phyloP scores from a whole-genome alignment of 2,888 invertebrate species.

The Sphaerophoria taeniata region DNA sequence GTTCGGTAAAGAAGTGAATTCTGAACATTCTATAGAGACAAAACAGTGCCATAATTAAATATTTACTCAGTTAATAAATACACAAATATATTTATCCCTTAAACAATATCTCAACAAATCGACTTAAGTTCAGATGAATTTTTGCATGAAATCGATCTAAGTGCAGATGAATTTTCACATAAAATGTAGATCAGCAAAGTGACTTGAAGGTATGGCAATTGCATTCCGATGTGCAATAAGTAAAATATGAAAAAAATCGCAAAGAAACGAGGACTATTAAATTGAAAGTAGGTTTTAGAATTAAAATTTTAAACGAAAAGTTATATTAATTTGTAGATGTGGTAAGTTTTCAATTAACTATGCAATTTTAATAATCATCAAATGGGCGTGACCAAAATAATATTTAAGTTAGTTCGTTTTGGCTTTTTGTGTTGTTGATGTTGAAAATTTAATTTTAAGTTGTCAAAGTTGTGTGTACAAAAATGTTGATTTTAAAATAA shows the following conservation, averaged over 20 bases:
- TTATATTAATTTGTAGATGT: background rate
- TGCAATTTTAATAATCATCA: constrained; percentile 4
- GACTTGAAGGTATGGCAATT: constrained; percentile 63
- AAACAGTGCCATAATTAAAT: constrained; percentile 71
- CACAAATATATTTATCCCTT: background rate
- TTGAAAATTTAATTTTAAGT: constrained; percentile 38
- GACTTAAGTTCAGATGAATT: too few species aligned
- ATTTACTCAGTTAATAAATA: constrained; percentile 16
- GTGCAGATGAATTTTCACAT: too few species aligned
- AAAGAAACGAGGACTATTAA: constrained; percentile 46
- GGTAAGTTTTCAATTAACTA: constrained; percentile 22
- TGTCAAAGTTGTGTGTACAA: constrained; percentile 25
- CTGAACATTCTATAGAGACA: constrained; percentile 55
- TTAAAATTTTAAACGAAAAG: constrained; percentile 2
- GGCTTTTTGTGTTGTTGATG: constrained; percentile 66
- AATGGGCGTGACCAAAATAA: constrained; percentile 72
- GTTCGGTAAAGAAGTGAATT: constrained; percentile 54
- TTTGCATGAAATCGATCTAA: too few species aligned
- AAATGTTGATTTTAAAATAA: background rate
- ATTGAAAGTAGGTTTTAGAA: constrained; percentile 37
- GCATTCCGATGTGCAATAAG: constrained; percentile 70
- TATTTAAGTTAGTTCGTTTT: constrained; percentile 53
- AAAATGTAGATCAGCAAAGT: too few species aligned
- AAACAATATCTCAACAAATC: too few species aligned
- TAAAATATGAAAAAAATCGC: too few species aligned